Evolutionary conservation across 2,113 vertebrate genomes (phyloP), one percentile per base, ranked within the genome.

Genomic region (Eurypyga helias): DNA sequence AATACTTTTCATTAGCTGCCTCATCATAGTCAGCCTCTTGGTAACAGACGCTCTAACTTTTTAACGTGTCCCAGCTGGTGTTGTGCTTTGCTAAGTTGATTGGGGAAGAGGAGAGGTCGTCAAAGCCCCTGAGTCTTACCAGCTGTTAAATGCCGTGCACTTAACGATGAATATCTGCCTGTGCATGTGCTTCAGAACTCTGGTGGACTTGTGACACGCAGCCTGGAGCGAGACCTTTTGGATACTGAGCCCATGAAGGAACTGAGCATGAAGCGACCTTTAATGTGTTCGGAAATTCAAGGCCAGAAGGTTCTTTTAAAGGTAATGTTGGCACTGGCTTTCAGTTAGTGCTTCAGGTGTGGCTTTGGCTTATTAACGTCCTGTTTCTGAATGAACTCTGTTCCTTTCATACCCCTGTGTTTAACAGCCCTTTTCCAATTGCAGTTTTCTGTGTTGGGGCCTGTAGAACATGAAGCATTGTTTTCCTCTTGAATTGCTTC

Each of bases 181-280:
- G 15, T 86, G 13, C 29, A 6, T 65, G 67, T 96, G 41, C 67
- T 91, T 66, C 94, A 99, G 99, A 97, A 95, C 84, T 99, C 98
- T n/a, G 97, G 94, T 31, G 98, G 99, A 51, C 98, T 99, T 76
- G 86, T 99, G 88, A 96, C 98, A 33, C 69, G 91, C 81, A 98
- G 98, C 92, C 95, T 99, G 95, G 98, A 99, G 78, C 95, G 98
- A 80, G 98, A 98, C 71, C 96, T 99, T 92, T 97, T 99, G 94
- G 98, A 99, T 72, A 97, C 97, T 49, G 97, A 98, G 77, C 98
- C 99, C 38, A 95, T 98, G 98, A 98, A 97, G 72, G 98, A 98
- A 73, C 97, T 99, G 75, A 99, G 98, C 86, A 98, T 95, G 17
- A 98, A 98, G 78, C 98, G 98, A 66, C 98, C 98, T 28, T 90